Conservation (phyloP, 2,113 vertebrate species). For the Okapia johnstoni region DNA sequence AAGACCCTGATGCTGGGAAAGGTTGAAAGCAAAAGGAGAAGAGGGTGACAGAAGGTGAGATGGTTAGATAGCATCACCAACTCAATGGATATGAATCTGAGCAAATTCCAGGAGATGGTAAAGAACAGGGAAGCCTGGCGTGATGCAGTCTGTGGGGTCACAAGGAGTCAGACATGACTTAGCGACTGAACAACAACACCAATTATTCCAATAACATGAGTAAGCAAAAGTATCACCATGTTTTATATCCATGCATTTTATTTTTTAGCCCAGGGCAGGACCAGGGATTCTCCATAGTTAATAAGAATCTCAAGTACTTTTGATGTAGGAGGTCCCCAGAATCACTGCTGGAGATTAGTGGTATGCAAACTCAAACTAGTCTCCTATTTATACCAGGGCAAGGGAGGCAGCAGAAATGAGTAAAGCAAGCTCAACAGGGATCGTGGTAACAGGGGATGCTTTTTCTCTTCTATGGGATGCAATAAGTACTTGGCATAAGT, state of each 20-base stretch:
- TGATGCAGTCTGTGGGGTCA: neutral
- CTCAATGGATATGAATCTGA: neutral
- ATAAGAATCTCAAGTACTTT: neutral
- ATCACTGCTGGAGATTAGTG: neutral
- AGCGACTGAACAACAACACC: neutral
- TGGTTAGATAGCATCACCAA: neutral
- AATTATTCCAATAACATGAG: neutral
- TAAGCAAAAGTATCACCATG: neutral
- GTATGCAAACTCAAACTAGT: neutral
- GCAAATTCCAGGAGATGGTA: neutral
- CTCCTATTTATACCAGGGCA: neutral
- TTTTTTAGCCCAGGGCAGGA: neutral
- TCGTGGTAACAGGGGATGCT: rapidly evolving
- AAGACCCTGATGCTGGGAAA: neutral
- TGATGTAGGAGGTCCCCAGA: neutral
- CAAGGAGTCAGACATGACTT: neutral
- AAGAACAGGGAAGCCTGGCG: neutral
- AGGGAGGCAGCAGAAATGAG: neutral
- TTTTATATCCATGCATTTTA: neutral
- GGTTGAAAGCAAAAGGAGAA: neutral
- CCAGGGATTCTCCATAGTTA: neutral
- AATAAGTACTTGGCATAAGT: neutral
- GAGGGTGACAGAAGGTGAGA: neutral
- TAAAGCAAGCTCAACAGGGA: neutral
- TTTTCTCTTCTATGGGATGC: neutral